phyloP scores from a whole-genome alignment of 64 coral and sea anemone genomes.

The Hydrozoanthus tunicans region DNA sequence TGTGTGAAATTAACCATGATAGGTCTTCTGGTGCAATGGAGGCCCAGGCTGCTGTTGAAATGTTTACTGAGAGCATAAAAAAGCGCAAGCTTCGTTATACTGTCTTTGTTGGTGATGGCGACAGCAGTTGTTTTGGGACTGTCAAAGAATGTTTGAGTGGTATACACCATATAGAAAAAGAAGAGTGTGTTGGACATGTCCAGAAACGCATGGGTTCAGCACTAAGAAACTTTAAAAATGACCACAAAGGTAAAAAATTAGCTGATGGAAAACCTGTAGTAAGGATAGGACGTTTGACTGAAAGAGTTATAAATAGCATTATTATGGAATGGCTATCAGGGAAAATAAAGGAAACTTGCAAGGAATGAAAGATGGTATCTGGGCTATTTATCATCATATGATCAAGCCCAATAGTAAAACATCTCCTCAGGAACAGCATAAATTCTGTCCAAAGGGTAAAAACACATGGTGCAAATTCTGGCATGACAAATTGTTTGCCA shows the following conservation, averaged over 20 bases:
- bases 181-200: slow-evolving; percentile 16
- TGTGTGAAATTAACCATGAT: slow-evolving; percentile 45
- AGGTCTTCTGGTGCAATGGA: slow-evolving; percentile 45
- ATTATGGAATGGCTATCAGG: slow-evolving; percentile 1
- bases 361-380: slow-evolving; percentile 36
- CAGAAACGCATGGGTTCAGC: slow-evolving; percentile 33
- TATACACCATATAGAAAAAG: slow-evolving; percentile 13
- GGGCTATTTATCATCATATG: slow-evolving; percentile 13
- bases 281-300: slow-evolving; percentile 40
- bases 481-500: slow-evolving; percentile 15
- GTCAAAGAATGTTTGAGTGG: slow-evolving; percentile 12
- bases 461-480: slow-evolving; percentile 47
- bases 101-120: slow-evolving; percentile 20
- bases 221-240: slow-evolving; percentile 33
- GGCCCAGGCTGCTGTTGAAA: slow-evolving; percentile 28
- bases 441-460: slow-evolving; percentile 42
- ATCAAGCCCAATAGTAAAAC: slow-evolving; percentile 21
- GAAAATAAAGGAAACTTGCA: slow-evolving; percentile 20
- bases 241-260: slow-evolving; percentile 36
- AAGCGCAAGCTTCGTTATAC: slow-evolving; percentile 37
- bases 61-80: slow-evolving; percentile 28
- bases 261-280: slow-evolving; percentile 34
- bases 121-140: slow-evolving; percentile 24
- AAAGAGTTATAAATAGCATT: slow-evolving; percentile 34
- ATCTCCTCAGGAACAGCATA: slow-evolving; percentile 57